Base-by-base conservation (phyloP, 92 coral and sea anemone species). In the Micromussa lordhowensis region DNA sequence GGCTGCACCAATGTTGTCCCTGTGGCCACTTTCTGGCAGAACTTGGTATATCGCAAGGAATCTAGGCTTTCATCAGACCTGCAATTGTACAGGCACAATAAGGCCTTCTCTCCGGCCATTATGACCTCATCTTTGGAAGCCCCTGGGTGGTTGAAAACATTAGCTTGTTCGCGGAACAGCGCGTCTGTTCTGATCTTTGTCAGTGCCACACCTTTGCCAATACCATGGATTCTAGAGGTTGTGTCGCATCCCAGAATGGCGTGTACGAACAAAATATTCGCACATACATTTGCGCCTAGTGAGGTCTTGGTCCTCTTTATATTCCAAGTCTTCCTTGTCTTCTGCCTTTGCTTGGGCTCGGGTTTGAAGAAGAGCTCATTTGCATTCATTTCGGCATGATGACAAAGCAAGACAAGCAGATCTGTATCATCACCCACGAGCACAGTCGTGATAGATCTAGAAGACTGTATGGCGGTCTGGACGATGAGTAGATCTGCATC, bases 211-310 rank as follows among this genome's bases (percentile, higher is more conserved):
- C 75, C 89, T 77, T 93, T 93, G 24, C 90, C 91, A 86, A 93
- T 71, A 14, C 95, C 93, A 64, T 83, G 87, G 51, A 90, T 51
- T 8, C 95, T 82, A 12, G 94, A 91, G 18, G 96, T 91, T 11
- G n/a, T n/a, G n/a, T n/a, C n/a, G n/a, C n/a, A n/a, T n/a, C n/a
- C n/a, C n/a, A n/a, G n/a, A n/a, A n/a, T 94, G 59, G 94, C 93
- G 55, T 91, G 94, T n/a, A 91, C 54, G 29, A 91, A 91, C 40
- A 78, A 48, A 34, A 88, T 89, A 63, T 82, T 88, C 24, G 30
- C 28, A 57, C 91, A n/a, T n/a, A n/a, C n/a, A n/a, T n/a, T n/a
- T n/a, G n/a, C n/a, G n/a, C n/a, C n/a, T n/a, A n/a, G n/a, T n/a
- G n/a, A 91, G 49, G 82, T 48, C 82, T 73, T 80, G 35, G 91